These are phyloP conservation scores for Macrosoma leucophasiata DNA, from an alignment of 2,888 invertebrate genomes.

Conservation along the genomic window DNA sequence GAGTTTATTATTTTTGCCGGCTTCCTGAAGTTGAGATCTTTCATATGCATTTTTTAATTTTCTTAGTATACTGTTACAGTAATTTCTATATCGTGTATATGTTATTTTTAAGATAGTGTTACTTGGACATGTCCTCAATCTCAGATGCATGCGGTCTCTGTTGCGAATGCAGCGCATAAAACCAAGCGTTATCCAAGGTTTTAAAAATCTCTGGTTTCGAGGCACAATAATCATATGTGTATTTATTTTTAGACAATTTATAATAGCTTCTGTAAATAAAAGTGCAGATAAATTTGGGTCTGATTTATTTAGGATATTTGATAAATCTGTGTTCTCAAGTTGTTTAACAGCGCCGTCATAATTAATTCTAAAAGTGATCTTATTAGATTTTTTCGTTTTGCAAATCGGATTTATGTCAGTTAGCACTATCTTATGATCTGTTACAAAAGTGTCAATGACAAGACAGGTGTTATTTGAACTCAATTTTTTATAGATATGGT, in stretches of 20 bases:
- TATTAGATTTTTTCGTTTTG: too few species aligned
- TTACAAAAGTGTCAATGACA: too few species aligned
- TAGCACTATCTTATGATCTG: too few species aligned
- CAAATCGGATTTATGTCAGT: too few species aligned
- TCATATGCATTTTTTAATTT: constrained; percentile 13
- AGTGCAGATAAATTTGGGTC: too few species aligned
- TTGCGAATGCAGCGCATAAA: constrained; percentile 8
- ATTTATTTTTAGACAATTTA: not conserved
- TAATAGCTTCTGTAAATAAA: too few species aligned
- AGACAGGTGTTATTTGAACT: too few species aligned
- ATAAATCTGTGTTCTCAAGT: too few species aligned
- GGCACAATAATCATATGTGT: constrained; percentile 1
- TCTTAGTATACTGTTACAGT: constrained; percentile 12
- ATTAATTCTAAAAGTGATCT: too few species aligned
- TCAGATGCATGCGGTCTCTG: constrained; percentile 8
- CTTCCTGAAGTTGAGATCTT: constrained; percentile 4
- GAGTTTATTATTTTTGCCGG: constrained; percentile 3
- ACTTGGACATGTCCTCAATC: constrained; percentile 6
- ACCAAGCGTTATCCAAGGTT: constrained; percentile 17
- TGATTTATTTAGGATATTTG: too few species aligned
- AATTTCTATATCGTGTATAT: constrained; percentile 9
- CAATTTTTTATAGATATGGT: too few species aligned
- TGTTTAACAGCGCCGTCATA: too few species aligned
- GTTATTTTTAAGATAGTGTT: constrained; percentile 2
- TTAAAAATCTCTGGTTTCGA: constrained; percentile 10